phyloP scores from a whole-genome alignment of 1,140 invertebrate species.

The Lepidurus couesii region DNA sequence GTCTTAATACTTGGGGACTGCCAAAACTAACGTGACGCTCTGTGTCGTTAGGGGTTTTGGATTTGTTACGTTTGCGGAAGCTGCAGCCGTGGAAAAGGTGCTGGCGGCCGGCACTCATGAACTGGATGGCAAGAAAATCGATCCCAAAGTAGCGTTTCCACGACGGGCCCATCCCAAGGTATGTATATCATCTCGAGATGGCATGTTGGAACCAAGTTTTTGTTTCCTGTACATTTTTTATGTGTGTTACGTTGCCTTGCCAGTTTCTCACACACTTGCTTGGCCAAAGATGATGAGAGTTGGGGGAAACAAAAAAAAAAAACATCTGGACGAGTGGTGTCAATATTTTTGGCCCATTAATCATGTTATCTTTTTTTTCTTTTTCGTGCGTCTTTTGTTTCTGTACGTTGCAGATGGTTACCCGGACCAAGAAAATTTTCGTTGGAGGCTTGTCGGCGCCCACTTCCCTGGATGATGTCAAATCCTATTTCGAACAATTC shows the following conservation, averaged over 20 bases:
- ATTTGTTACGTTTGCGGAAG: conserved; percentile 91
- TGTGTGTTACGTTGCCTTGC: background rate
- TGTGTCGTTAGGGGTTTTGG: conserved; percentile 76
- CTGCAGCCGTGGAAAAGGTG: conserved; percentile 89
- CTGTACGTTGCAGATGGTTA: conserved; percentile 82
- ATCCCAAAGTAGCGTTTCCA: conserved; percentile 99
- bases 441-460: conserved; percentile 98
- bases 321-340: too few relatives aligned
- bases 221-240: conserved; percentile 27
- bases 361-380: background rate
- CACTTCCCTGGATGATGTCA: conserved; percentile 98
- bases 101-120: conserved; percentile 87
- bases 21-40: background rate
- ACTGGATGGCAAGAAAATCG: conserved; percentile 96
- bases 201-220: conserved; percentile 31
- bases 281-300: too few relatives aligned
- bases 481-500: conserved; percentile 99
- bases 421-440: conserved; percentile 99
- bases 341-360: too few relatives aligned
- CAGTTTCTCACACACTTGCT: background rate
- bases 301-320: too few relatives aligned
- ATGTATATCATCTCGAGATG: conserved; percentile 37
- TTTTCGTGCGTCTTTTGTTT: background rate
- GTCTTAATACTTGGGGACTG: background rate
- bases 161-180: conserved; percentile 98